These are phyloP conservation scores for Epirrhoe tristata DNA, from an alignment of 2,888 invertebrate genomes.

Conservation along the genomic window DNA sequence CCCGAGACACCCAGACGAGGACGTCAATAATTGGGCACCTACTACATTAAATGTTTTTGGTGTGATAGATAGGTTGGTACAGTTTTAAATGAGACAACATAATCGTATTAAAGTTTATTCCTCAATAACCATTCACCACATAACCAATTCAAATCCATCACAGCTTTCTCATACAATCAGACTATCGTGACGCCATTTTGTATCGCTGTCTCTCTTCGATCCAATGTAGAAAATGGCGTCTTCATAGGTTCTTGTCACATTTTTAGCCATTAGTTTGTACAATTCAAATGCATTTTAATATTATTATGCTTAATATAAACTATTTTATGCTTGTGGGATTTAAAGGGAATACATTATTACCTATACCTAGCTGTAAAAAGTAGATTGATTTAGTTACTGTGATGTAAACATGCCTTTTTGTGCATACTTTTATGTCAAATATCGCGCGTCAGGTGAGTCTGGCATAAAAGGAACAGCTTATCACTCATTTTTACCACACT, in stretches of 20 bases:
- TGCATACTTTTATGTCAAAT: too few species aligned
- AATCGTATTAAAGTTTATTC: constrained; percentile 54
- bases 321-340: neutral
- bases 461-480: too few species aligned
- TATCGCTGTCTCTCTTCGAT: neutral
- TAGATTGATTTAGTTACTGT: too few species aligned
- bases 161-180: constrained; percentile 26
- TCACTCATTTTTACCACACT: too few species aligned
- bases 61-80: too few species aligned
- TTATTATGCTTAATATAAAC: neutral
- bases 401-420: too few species aligned
- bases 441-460: too few species aligned
- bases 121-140: constrained; percentile 44
- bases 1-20: too few species aligned
- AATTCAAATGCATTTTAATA: neutral
- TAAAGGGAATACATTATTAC: too few species aligned
- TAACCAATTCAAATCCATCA: constrained; percentile 35
- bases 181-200: constrained; percentile 8
- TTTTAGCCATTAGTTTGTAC: neutral
- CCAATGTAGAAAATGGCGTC: constrained; percentile 12
- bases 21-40: too few species aligned
- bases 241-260: neutral
- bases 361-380: too few species aligned
- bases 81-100: constrained; percentile 13
- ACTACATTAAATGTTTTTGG: too few species aligned